Evolutionary conservation across 2,797 vertebrate species (phyloP).

Genomic region (Pseudocheirus occidentalis): DNA sequence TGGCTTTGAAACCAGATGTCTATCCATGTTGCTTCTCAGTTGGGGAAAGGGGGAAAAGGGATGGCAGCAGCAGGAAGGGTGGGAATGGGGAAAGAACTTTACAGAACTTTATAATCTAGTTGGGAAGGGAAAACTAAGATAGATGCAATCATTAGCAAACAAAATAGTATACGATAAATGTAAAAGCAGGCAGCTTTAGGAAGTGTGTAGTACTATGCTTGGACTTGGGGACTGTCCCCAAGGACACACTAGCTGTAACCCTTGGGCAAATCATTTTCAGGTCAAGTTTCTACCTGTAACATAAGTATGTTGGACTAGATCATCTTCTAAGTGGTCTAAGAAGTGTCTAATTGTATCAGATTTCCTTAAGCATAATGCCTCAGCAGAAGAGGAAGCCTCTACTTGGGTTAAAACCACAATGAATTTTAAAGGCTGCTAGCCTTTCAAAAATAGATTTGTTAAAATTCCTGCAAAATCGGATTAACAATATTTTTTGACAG

Average conservation of each 20-base stretch:
- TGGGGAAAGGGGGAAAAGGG: not conserved
- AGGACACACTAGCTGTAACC: not conserved
- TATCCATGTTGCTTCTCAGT: not conserved
- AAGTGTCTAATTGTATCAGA: not conserved
- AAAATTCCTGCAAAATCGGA: not conserved
- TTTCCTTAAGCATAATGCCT: not conserved
- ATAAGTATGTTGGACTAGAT: not conserved
- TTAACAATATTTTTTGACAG: not conserved
- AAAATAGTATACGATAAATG: not conserved
- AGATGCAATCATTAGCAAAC: not conserved
- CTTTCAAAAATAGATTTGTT: not conserved
- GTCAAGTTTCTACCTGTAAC: not conserved
- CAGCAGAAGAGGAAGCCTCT: not conserved
- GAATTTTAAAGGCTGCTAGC: not conserved
- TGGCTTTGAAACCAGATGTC: not conserved
- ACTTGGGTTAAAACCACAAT: not conserved
- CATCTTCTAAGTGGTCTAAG: not conserved
- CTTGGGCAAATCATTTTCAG: not conserved
- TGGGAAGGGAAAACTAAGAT: not conserved
- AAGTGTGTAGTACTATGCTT: not conserved
- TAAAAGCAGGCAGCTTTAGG: not conserved
- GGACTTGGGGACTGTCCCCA: not conserved
- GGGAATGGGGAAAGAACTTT: not conserved
- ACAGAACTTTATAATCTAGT: not conserved
- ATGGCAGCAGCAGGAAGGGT: not conserved